A percentile compares a stretch with the other conserved stretches of the same genome.
phyloP scores from a whole-genome alignment of 2,888 invertebrate species.

The Caenorhabditis sinica region DNA sequence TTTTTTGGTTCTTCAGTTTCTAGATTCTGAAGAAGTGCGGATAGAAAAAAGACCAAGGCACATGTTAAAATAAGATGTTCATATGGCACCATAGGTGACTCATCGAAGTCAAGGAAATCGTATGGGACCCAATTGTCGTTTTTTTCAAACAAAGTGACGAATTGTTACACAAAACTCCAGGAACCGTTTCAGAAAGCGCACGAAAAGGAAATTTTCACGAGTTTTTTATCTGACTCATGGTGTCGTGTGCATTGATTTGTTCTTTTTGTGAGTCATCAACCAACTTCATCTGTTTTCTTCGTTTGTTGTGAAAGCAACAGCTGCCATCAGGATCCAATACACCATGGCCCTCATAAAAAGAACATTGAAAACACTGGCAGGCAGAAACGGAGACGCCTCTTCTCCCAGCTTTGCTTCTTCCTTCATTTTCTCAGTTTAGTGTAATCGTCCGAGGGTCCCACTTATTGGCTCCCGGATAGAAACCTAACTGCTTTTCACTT shows the following conservation, averaged over 20 bases:
- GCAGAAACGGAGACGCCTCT: slow-evolving; percentile 38
- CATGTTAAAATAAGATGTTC: too few species aligned
- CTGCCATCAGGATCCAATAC: slow-evolving; percentile 40
- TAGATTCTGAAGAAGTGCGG: too few species aligned
- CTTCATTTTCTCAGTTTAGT: slow-evolving; percentile 44
- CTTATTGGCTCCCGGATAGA: not conserved
- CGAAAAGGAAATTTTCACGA: slow-evolving; percentile 21
- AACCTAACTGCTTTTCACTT: not conserved
- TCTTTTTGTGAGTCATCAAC: slow-evolving; percentile 30
- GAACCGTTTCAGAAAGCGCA: not conserved
- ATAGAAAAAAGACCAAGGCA: too few species aligned
- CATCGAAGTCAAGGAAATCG: not conserved
- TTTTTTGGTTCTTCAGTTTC: not conserved
- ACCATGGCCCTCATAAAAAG: slow-evolving; percentile 56
- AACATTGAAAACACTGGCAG: slow-evolving; percentile 63
- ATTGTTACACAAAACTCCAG: not conserved
- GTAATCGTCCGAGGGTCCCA: slow-evolving; percentile 30
- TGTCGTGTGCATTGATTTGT: slow-evolving; percentile 27
- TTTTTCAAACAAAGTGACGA: slow-evolving; percentile 7
- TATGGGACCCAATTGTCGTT: not conserved
- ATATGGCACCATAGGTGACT: not conserved
- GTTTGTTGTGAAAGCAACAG: slow-evolving; percentile 44
- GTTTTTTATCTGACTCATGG: slow-evolving; percentile 41
- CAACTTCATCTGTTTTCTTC: slow-evolving; percentile 25
- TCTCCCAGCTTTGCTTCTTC: slow-evolving; percentile 24